Evolutionary conservation across 2,113 vertebrate genomes (phyloP), one percentile per base, ranked within the genome.

Genomic region (Melanerpes aurifrons): DNA sequence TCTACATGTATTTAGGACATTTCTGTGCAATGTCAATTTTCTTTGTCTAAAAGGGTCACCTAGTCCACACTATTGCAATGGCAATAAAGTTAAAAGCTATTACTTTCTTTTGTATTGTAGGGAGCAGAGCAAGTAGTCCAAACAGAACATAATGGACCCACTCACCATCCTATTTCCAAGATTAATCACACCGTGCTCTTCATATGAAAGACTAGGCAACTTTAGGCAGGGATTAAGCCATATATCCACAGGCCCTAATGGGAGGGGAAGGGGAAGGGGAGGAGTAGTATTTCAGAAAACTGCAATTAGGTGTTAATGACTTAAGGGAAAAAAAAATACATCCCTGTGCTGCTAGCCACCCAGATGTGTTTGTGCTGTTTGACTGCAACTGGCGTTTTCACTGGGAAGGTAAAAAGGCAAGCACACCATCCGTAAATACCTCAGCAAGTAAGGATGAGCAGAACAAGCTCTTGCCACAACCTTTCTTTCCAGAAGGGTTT

Each of bases 171-270:
- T 43, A 9, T 8, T 56, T 45, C 25, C 54, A 54, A 53, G 18
- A 77, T 61, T 53, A 78, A 25, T 63, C 48, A 68, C 20, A 48
- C 37, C 18, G 12, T 86, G 32, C 25, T 68, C 47, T 70, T 67
- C 24, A 7, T 1, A 1, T 2, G 5, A 79, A 19, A 87, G 67
- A 20, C 45, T 7, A 37, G 56, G 24, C 0, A 1, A 37, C 32
- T 77, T 12, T 0, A 26, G 37, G 25, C 50, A 69, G 6, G 5
- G 64, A 83, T 26, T 14, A 24, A 59, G 14, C 18, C 29, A 61
- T 5, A 48, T 5, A 69, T 2, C 26, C 48, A 63, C 48, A 71
- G 7, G 14, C 21, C 37, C 31, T 43, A 59, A 72, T 5, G 11
- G 20, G 11, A 16, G 61, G 3, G 25, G 5, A 12, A 16, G 61